A percentile compares a stretch with the other conserved stretches of the same genome.
Evolutionary conservation across 1,140 invertebrate species (phyloP).

Genomic region (Watersipora subatra): DNA sequence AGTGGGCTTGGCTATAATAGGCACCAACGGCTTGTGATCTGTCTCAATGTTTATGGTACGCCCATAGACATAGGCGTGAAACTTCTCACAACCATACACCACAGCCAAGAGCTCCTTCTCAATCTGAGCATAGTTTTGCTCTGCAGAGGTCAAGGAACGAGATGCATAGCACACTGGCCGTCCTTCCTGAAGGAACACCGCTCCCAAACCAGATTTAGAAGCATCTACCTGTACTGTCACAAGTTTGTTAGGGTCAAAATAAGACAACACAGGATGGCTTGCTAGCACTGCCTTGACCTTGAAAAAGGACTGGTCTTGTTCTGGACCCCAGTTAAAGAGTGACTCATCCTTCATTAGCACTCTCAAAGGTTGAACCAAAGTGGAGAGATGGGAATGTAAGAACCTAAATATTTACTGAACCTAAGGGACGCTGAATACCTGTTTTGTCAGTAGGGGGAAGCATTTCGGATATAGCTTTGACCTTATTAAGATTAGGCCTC

Average conservation of each 20-base stretch:
- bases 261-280: not conserved
- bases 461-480: conserved; percentile 24
- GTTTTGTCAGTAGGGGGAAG: conserved; percentile 11
- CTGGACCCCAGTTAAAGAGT: conserved; percentile 4
- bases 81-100: conserved; percentile 42
- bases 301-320: not conserved
- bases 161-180: not conserved
- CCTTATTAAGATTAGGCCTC: conserved; percentile 29
- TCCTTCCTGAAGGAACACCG: not conserved
- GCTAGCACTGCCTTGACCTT: not conserved
- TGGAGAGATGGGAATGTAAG: conserved; percentile 14
- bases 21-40: conserved; percentile 31
- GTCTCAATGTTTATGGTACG: conserved; percentile 16
- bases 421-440: too few species aligned
- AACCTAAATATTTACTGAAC: conserved; percentile 19
- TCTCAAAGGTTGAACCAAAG: conserved; percentile 17
- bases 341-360: conserved; percentile 34
- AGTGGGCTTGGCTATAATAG: conserved; percentile 18
- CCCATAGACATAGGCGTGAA: conserved; percentile 43
- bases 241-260: not conserved
- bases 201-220: not conserved
- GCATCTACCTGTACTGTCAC: not conserved
- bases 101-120: conserved; percentile 46
- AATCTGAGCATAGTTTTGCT: conserved; percentile 41
- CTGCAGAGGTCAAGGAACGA: conserved; percentile 4